Evolutionary conservation across 1,140 invertebrate species (phyloP), one percentile per base, ranked within the genome.

Genomic region (Manduca sexta): DNA sequence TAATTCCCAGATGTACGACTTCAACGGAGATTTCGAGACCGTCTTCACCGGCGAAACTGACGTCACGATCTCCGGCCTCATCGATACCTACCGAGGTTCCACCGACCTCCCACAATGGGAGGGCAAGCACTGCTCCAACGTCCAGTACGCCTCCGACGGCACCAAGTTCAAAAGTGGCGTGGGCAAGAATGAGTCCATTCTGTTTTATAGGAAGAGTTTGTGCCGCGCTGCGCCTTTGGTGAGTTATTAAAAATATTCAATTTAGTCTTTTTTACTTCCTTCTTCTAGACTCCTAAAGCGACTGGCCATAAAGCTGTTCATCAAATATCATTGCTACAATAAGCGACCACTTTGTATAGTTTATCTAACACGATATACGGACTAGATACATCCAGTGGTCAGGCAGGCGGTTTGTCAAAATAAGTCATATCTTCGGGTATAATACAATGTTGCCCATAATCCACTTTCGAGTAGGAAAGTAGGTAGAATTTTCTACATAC

Each of bases 1-100:
- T n/a, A n/a, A n/a, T 15, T 51, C 50, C 5, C 78, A 95, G 93
- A 95, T 95, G 94, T 96, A 96, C 66, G 92, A 95, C 57, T 95
- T 95, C 52, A 86, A 89, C 8, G 93, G 91, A 1, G 94, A 95
- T 65, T 92, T 88, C 48, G 93, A 93, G 64, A 95, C 93, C 0
- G 89, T 94, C 39, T 94, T 90, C 77, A 95, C 93, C 0, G 95
- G 94, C 2, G 88, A 89, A 41, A 83, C 79, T 0, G 90, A 94
- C 57, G 64, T 90, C 6, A 46, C 56, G 0, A 48, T 65, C 0
- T 64, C 92, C 6, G 93, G 94, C 1, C 82, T 94, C 0, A 89
- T 95, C 45, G 93, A 93, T 14, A 94, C 90, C 1, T 95, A 94
- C 74, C 89, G 92, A 40, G 92, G 93, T 0, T 84, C 89, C 7